Evolutionary conservation across 1,140 invertebrate species (phyloP).

Genomic region (Leptopilina clavipes): DNA sequence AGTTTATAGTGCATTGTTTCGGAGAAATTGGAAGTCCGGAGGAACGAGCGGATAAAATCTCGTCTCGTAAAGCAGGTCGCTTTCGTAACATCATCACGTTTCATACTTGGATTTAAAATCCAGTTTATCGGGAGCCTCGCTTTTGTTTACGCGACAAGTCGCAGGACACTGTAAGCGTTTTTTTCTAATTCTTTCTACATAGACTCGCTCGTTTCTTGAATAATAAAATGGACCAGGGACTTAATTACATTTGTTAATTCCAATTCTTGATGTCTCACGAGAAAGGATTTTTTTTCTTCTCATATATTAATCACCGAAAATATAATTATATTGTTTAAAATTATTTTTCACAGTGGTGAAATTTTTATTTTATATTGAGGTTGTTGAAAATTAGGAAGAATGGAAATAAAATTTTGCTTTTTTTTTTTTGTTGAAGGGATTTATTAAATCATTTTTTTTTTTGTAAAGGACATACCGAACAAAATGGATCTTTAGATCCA

Average conservation of each 20-base stretch:
- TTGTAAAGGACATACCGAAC: neutral
- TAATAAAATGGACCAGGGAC: neutral
- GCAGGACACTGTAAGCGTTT: constrained; percentile 9
- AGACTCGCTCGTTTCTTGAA: neutral
- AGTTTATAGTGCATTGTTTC: neutral
- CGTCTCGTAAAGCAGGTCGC: constrained; percentile 34
- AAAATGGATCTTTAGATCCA: neutral
- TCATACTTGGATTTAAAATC: constrained; percentile 52
- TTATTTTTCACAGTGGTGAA: no score
- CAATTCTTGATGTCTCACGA: no score
- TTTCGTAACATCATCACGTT: constrained; percentile 50
- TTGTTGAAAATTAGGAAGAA: neutral
- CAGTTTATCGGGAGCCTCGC: constrained; percentile 47
- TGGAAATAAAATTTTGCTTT: neutral
- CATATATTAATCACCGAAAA: no score
- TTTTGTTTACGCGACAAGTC: constrained; percentile 22
- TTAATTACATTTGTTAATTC: neutral
- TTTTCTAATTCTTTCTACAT: neutral
- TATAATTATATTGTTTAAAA: no score
- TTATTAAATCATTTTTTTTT: constrained; percentile 18
- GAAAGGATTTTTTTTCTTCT: no score
- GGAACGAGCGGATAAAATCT: constrained; percentile 35
- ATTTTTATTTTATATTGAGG: no score
- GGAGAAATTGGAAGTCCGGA: constrained; percentile 11
- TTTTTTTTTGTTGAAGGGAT: neutral